Percentiles rank a stretch among this genome's conserved stretches.
Conservation (phyloP, 2,888 invertebrate species). For the Ethmia dodecea region DNA sequence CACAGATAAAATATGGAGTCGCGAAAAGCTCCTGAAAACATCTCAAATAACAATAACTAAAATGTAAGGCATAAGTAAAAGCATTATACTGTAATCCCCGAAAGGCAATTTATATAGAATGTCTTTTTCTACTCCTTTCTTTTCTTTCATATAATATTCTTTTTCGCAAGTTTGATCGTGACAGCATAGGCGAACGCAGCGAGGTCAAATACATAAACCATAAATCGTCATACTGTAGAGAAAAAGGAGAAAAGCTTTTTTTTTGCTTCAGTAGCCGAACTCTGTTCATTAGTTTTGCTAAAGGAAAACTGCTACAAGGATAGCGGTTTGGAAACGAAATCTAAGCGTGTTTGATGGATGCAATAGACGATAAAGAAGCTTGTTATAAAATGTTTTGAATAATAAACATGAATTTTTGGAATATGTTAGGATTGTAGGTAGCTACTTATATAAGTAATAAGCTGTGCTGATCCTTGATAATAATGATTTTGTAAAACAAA, state of each 20-base stretch:
- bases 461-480: no score
- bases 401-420: no score
- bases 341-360: no score
- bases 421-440: no score
- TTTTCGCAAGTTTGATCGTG: slow-evolving; percentile 49
- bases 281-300: slow-evolving; percentile 50
- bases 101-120: slow-evolving; percentile 33
- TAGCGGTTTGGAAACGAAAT: no score
- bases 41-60: slow-evolving; percentile 6
- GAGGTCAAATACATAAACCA: slow-evolving; percentile 64
- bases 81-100: slow-evolving; percentile 29
- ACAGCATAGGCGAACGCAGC: slow-evolving; percentile 38
- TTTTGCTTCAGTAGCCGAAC: slow-evolving; percentile 45
- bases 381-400: no score
- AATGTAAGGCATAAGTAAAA: slow-evolving; percentile 15
- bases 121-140: slow-evolving; percentile 23
- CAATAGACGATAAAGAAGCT: no score
- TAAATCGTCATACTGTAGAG: slow-evolving; percentile 54
- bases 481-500: no score
- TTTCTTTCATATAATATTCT: slow-evolving; percentile 39
- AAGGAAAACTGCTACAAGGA: no score
- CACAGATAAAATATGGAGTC: no score
- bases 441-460: no score
- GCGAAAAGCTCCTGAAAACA: not conserved
- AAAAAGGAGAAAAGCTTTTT: slow-evolving; percentile 44